Evolutionary conservation across 2,113 vertebrate species (phyloP).

Genomic region (Toxostoma redivivum): DNA sequence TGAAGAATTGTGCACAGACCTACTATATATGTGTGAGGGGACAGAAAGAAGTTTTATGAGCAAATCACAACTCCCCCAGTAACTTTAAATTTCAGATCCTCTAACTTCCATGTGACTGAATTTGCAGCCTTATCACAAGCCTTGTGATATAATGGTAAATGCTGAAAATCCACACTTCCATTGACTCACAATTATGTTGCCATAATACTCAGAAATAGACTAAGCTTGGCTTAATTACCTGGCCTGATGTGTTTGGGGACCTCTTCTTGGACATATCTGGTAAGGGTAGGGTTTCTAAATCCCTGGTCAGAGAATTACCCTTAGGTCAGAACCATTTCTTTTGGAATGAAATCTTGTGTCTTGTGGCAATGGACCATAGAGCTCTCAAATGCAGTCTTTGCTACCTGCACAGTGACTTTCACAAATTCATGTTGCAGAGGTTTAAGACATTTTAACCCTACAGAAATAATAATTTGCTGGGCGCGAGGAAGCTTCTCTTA

Average conservation of each 20-base stretch:
- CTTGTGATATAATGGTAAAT: neutral
- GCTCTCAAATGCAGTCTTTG: neutral
- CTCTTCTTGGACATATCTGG: neutral
- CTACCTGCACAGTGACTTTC: neutral
- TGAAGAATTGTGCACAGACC: neutral
- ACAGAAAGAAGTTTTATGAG: neutral
- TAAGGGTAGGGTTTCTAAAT: neutral
- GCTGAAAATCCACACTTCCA: neutral
- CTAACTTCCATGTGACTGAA: neutral
- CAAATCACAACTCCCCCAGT: neutral
- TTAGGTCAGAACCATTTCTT: neutral
- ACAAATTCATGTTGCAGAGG: neutral
- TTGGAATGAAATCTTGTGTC: neutral
- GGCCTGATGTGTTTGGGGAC: neutral
- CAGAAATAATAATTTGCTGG: neutral
- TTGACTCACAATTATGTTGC: neutral
- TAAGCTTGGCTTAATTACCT: neutral
- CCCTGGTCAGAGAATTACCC: neutral
- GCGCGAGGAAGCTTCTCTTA: neutral
- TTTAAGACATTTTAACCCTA: neutral
- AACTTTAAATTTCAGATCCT: neutral
- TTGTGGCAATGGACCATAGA: neutral
- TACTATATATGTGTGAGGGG: neutral
- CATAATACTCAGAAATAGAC: neutral
- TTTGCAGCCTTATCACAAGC: neutral